These are phyloP conservation scores for Hypsibius dujardini DNA, from an alignment of 1,140 invertebrate species.

Conservation along the genomic window DNA sequence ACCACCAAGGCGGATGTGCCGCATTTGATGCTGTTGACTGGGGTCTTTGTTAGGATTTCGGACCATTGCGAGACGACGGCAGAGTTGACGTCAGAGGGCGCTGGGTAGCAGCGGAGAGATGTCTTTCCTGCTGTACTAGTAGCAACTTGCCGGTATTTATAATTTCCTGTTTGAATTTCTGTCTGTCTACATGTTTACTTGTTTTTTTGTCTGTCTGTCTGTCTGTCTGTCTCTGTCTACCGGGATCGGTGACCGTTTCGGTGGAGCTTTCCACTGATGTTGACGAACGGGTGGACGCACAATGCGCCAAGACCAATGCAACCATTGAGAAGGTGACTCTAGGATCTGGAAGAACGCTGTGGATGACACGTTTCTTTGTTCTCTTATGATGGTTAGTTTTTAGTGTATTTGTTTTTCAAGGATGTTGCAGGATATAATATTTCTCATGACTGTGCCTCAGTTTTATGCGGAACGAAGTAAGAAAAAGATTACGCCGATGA, in stretches of 20 bases:
- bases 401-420: no score
- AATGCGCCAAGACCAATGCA: neutral
- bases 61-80: neutral
- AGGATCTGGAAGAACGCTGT: neutral
- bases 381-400: no score
- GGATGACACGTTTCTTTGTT: no score
- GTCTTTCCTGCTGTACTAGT: neutral
- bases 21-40: neutral
- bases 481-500: no score
- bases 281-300: neutral
- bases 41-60: neutral
- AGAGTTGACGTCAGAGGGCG: neutral
- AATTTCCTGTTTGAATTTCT: neutral
- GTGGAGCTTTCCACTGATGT: neutral
- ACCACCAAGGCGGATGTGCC: neutral
- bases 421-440: no score
- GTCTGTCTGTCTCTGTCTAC: neutral
- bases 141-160: neutral
- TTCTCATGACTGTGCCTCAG: no score
- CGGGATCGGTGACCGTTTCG: constrained; percentile 8
- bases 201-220: no score
- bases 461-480: no score
- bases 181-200: neutral
- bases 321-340: neutral
- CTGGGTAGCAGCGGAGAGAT: neutral